Base-by-base conservation (phyloP, 2,888 invertebrate species). In the Ceraclea dissimilis region DNA sequence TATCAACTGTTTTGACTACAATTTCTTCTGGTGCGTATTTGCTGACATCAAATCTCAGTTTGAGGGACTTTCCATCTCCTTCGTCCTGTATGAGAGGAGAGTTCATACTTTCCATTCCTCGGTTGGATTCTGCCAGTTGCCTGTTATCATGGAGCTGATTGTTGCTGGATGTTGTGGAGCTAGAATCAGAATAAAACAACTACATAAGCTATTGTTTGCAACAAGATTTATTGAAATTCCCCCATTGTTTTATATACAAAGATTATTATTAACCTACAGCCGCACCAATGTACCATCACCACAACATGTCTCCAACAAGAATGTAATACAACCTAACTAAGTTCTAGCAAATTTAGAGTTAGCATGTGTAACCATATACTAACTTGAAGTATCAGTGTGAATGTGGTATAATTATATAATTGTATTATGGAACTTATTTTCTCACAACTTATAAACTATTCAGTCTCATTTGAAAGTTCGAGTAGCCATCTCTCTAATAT, bases 1-100 rank as follows among this genome's bases (percentile, higher is more conserved):
- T 96, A 79, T 97, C 97, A 65, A 96, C 93, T 63, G 97, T 98
- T 80, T 96, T 97, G 63, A 98, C 96, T 69, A 94, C 93, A 70
- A 97, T 95, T 80, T 98, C 97, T 75, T 98, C 98, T 51, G 91
- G 91, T 56, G 90, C 88, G 78, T 97, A 98, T 75, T 97, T 94
- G 69, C 93, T 92, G 65, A 98, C 95, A 72, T 98, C 97, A 76
- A 98, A 98, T 69, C 96, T 83, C 63, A 98, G 83, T 71, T 96
- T 93, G 65, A 98, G 81, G 70, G 90, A 88, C 76, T 95, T 95
- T 76, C 87, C 93, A 71, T 93, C 91, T 54, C 93, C 93, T 68
- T 93, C 93, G 66, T 94, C 93, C 75, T 94, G 91, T 71, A 92
- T 94, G 65, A 96, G 81, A 16, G 96, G 95, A 51, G 94, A 95